Evolutionary conservation across 2,888 invertebrate genomes (phyloP), one percentile per base, ranked within the genome.

Genomic region (Marronus borbonicus): DNA sequence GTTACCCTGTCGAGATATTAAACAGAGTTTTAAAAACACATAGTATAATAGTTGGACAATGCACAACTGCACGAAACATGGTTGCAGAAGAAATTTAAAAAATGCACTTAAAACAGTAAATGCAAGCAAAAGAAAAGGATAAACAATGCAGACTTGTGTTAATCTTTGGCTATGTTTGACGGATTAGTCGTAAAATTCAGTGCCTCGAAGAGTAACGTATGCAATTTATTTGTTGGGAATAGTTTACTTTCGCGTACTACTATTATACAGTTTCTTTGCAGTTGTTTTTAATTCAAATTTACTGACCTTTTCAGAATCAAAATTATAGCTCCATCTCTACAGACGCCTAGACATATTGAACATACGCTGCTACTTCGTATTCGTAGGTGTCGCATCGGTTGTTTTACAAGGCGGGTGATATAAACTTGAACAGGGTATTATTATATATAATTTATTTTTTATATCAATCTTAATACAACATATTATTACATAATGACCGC

Each of bases 291-390:
- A 84, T 87, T 88, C 85, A 86, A 88, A 88, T 85, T 86, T 86
- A 87, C 88, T 87, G 85, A 88, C 88, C 87, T 88, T 87, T 87
- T 85, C 80, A 81, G 84, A 85, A 85, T 83, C 84, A 87, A 88
- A 88, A 87, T 88, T 86, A 86, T 86, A 87, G 88, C 88, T 88
- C 88, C 88, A 88, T 88, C 88, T 88, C 85, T 86, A 83, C 85
- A 86, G 86, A 86, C 86, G 84, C 85, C 85, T 84, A 85, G 86
- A 87, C 88, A 86, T 86, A 86, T 85, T 85, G 85, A 85, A 85
- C 81, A 80, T 80, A 75, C 83, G 80, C 60, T 84, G 80, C 80
- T 76, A 78, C 83, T 82, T 82, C 82, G 81, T 83, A 80, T 81
- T 80, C 69, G 80, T 80, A 83, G 84, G 83, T 84, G 84, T 80